A percentile compares a stretch with the other conserved stretches of the same genome.
Evolutionary conservation across 2,888 invertebrate genomes (phyloP).

Genomic region (Spilosoma lubricipeda): DNA sequence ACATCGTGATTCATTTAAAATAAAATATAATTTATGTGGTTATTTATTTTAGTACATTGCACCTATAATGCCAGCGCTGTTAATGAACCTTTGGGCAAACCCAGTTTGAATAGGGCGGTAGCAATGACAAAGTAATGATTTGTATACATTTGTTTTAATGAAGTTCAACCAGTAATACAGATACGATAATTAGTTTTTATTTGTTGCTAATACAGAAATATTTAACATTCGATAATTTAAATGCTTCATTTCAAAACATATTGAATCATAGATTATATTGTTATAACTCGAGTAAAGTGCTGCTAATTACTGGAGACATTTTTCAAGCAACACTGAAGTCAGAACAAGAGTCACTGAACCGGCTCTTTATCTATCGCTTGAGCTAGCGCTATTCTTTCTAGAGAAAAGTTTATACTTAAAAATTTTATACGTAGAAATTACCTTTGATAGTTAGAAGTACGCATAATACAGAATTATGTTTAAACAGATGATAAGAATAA

Average conservation of each 20-base stretch:
- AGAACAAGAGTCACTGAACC: background rate
- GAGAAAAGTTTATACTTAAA: too few relatives aligned
- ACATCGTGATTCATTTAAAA: background rate
- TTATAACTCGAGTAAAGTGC: background rate
- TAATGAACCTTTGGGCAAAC: slow-evolving; percentile 11
- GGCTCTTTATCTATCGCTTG: background rate
- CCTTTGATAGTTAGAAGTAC: background rate
- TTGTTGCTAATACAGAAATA: background rate
- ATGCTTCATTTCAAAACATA: background rate
- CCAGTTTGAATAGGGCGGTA: background rate
- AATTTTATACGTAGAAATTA: too few relatives aligned
- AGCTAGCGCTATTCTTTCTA: background rate
- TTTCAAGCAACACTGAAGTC: background rate
- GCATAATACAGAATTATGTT: background rate
- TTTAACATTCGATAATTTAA: background rate
- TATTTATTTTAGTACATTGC: background rate
- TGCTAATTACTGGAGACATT: background rate
- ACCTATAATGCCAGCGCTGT: background rate
- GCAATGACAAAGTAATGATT: background rate
- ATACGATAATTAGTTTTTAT: background rate
- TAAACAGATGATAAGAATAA: background rate
- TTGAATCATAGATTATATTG: background rate
- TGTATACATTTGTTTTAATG: background rate
- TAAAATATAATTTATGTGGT: background rate
- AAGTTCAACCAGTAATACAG: background rate